These are phyloP conservation scores for Urocolius indicus DNA, from an alignment of 2,113 vertebrate species.

Conservation along the genomic window DNA sequence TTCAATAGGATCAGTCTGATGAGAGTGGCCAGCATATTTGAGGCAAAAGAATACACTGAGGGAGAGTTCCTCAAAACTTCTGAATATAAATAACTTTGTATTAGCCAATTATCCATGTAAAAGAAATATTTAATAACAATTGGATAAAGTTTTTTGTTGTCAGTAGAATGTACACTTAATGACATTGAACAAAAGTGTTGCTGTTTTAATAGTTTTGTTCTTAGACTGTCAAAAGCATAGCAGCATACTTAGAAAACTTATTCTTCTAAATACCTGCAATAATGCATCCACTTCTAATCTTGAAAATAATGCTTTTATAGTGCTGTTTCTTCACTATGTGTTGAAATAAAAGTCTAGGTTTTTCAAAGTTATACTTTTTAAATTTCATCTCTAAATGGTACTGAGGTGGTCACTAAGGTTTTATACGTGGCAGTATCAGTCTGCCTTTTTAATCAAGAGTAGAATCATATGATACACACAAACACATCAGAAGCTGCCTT, in stretches of 20 bases:
- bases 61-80: constrained; percentile 28
- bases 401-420: not conserved
- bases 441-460: not conserved
- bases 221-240: not conserved
- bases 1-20: not conserved
- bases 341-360: not conserved
- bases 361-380: not conserved
- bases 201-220: not conserved
- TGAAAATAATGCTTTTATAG: not conserved
- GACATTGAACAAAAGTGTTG: not conserved
- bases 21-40: not conserved
- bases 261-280: not conserved
- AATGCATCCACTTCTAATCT: not conserved
- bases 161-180: constrained; percentile 15
- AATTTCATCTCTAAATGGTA: not conserved
- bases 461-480: not conserved
- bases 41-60: not conserved
- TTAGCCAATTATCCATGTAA: constrained; percentile 47
- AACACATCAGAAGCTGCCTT: not conserved
- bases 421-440: not conserved
- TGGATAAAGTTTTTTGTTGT: constrained; percentile 18
- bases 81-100: constrained; percentile 44
- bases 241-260: not conserved
- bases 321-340: not conserved
- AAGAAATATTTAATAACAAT: constrained; percentile 44